Percentiles rank a stretch among this genome's conserved stretches.
These are phyloP conservation scores for Apodemia duryi DNA, from an alignment of 2,888 invertebrate genomes.

Conservation along the genomic window DNA sequence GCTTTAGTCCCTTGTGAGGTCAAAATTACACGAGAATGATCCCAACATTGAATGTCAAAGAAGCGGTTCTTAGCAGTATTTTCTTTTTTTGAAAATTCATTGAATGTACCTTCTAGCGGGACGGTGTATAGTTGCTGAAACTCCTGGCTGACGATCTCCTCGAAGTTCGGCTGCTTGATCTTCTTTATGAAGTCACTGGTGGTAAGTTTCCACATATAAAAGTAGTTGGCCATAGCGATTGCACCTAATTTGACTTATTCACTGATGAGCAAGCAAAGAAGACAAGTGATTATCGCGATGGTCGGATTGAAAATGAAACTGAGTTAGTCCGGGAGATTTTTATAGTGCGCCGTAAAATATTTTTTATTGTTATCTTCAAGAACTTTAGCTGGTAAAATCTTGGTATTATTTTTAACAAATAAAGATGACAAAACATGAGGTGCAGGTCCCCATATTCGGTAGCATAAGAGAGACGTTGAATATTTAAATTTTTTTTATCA, in stretches of 20 bases:
- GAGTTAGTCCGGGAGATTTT: not conserved
- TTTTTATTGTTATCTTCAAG: constrained; percentile 3
- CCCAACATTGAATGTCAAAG: too few species aligned
- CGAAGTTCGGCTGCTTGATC: constrained; percentile 10
- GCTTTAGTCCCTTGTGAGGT: too few species aligned
- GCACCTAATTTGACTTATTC: constrained; percentile 5
- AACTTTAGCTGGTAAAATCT: constrained; percentile 9
- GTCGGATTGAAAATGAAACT: constrained; percentile 14
- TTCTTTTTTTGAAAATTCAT: too few species aligned
- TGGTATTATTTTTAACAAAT: not conserved
- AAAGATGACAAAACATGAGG: too few species aligned
- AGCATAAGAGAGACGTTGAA: too few species aligned
- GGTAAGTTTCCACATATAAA: not conserved
- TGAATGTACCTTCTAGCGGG: constrained; percentile 9
- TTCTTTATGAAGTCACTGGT: not conserved
- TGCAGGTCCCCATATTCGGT: too few species aligned
- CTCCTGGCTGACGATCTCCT: constrained; percentile 1
- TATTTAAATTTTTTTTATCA: too few species aligned
- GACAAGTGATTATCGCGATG: constrained; percentile 14
- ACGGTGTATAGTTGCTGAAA: not conserved
- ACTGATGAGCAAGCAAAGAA: not conserved
- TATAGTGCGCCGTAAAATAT: constrained; percentile 10
- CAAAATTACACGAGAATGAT: too few species aligned
- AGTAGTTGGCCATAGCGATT: not conserved
- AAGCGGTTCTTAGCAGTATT: too few species aligned